phyloP scores from a whole-genome alignment of 2,113 vertebrate genomes.

The Diadophis punctatus region DNA sequence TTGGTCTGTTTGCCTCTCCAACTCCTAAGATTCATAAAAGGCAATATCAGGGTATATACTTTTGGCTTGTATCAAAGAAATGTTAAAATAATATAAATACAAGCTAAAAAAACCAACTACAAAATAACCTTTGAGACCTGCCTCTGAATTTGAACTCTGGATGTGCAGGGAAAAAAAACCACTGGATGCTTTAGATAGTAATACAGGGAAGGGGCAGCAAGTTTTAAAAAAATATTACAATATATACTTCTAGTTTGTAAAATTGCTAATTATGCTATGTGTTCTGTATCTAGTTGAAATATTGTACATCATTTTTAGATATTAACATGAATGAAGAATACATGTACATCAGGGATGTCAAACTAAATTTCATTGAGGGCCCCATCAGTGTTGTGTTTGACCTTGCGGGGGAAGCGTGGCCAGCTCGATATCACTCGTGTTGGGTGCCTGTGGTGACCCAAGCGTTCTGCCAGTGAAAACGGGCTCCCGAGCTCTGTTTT shows the following conservation, averaged over 20 bases:
- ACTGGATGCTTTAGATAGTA: conserved; percentile 29
- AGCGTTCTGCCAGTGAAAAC: too few relatives aligned
- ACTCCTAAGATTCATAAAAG: conserved; percentile 78
- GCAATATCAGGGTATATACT: conserved; percentile 79
- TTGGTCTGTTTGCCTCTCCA: conserved; percentile 74
- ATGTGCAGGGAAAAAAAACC: conserved; percentile 51
- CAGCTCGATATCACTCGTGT: too few relatives aligned
- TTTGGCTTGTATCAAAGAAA: conserved; percentile 74
- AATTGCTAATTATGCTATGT: background rate
- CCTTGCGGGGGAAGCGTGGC: too few relatives aligned
- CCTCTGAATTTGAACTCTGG: conserved; percentile 49
- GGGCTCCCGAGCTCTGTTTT: too few relatives aligned
- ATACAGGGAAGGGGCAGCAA: conserved; percentile 2
- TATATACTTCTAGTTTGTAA: rapidly evolving
- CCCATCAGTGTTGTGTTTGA: too few relatives aligned
- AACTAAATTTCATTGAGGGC: too few relatives aligned
- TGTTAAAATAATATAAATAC: conserved; percentile 78
- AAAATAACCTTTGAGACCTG: conserved; percentile 55
- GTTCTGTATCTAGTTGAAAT: background rate
- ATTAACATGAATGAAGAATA: background rate
- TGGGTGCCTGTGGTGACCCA: too few relatives aligned
- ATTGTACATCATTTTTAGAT: background rate
- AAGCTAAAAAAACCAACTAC: conserved; percentile 70
- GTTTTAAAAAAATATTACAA: background rate
- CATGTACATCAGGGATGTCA: background rate